Base-by-base conservation (phyloP, 2,888 invertebrate genomes). In the Agrochola circellaris region DNA sequence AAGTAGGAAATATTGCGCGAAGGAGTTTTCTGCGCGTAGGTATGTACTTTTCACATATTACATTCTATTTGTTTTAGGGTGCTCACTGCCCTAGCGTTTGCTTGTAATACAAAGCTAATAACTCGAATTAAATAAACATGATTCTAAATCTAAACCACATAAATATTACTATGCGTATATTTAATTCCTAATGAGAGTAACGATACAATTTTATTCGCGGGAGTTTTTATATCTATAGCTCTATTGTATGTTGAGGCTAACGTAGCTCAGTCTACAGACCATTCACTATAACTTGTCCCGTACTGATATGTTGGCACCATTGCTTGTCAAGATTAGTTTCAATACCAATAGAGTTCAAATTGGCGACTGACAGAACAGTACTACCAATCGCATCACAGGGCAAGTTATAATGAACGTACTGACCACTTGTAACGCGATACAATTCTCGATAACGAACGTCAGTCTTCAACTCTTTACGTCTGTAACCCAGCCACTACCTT, bases 1-100 rank as follows among this genome's bases (percentile, higher is more conserved):
- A 84, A 88, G 89, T 90, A 88, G 90, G 91, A 94, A 93, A 92
- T 92, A 93, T 93, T 88, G 90, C 88, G 76, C 82, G 81, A 85
- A 86, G 88, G 89, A 90, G 89, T 92, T 92, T 91, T 92, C 87
- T 87, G 86, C 88, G 88, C 88, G 81, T 69, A n/a, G n/a, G n/a
- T n/a, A 56, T 89, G 87, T 86, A 88, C 82, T 84, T 78, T 87
- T 87, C 82, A 67, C 71, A 64, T 73, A 68, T 78, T 68, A 65
- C 65, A 75, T 62, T 81, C 65, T 70, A 61, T 69, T 60, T 60
- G 62, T 62, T 75, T 76, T 75, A 34, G 65, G 54, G 54, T 71
- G 38, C 51, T 70, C 54, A 51, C 61, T 58, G 30, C 62, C 48
- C 56, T 60, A 58, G 34, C 48, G 34, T 67, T 66, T 66, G 42